These are phyloP conservation scores for Paralvinella palmiformis DNA, from an alignment of 1,140 invertebrate genomes.

Conservation along the genomic window DNA sequence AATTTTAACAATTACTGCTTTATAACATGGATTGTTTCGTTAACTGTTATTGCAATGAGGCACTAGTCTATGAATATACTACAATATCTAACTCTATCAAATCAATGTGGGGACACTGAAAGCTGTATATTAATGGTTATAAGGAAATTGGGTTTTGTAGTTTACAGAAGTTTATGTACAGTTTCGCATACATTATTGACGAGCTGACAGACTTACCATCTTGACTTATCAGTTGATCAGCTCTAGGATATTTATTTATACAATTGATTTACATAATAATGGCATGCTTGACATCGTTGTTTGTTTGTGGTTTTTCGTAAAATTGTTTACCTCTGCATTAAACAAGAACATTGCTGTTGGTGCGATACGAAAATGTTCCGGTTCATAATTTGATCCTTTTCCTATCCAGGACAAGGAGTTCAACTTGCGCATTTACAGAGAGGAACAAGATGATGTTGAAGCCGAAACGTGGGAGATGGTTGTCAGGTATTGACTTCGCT, in stretches of 20 bases:
- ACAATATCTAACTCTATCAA: no score
- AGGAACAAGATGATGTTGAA: constrained; percentile 78
- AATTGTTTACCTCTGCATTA: background rate
- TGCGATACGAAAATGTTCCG: background rate
- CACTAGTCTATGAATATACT: background rate
- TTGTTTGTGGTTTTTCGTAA: background rate
- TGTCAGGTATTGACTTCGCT: constrained; percentile 67
- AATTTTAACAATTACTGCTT: no score
- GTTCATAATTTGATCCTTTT: background rate
- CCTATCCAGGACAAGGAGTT: constrained; percentile 65
- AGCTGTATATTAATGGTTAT: no score
- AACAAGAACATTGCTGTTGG: background rate
- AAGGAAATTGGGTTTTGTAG: no score
- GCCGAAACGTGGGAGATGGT: constrained; percentile 85
- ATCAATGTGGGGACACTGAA: no score
- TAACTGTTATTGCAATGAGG: background rate
- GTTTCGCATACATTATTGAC: no score
- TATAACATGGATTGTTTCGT: background rate
- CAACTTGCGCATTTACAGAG: constrained; percentile 85
- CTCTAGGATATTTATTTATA: background rate
- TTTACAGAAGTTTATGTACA: no score
- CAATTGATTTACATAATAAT: background rate
- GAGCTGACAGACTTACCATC: no score
- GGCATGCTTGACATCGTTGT: background rate
- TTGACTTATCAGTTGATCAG: no score